Conservation (phyloP, 2,797 vertebrate genomes). For the Sebastes cheni region DNA sequence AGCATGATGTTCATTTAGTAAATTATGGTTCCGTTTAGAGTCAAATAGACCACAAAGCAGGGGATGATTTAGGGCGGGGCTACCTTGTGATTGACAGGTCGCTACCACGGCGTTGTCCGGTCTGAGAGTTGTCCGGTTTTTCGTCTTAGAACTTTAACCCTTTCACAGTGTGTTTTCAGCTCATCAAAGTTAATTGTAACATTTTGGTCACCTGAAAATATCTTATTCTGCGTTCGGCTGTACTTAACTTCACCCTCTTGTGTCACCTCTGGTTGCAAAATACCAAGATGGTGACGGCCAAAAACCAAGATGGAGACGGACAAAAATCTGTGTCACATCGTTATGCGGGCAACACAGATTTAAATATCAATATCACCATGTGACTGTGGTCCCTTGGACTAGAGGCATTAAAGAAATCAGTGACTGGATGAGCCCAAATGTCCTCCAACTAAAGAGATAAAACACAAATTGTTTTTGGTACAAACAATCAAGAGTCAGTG, state of each 20-base stretch:
- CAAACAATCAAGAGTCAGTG: not conserved
- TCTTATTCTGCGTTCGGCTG: not conserved
- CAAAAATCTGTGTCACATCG: fast-evolving
- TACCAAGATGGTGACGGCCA: not conserved
- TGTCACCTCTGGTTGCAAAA: not conserved
- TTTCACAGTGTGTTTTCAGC: not conserved
- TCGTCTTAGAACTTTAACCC: too few species aligned
- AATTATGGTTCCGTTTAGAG: not conserved
- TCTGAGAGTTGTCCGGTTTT: not conserved
- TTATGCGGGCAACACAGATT: too few species aligned
- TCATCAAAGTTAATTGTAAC: not conserved
- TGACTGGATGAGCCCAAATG: not conserved
- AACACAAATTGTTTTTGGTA: too few species aligned
- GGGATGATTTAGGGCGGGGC: fast-evolving
- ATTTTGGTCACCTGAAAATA: not conserved
- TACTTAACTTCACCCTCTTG: not conserved
- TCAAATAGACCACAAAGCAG: not conserved
- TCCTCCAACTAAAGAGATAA: too few species aligned
- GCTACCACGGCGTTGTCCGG: not conserved
- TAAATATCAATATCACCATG: not conserved
- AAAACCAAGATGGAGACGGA: too few species aligned
- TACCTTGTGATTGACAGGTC: not conserved
- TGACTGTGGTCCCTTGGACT: not conserved
- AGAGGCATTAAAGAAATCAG: not conserved
- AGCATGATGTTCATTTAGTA: not conserved